Evolutionary conservation across 2,797 vertebrate species (phyloP).

Genomic region (Rachycentron canadum): DNA sequence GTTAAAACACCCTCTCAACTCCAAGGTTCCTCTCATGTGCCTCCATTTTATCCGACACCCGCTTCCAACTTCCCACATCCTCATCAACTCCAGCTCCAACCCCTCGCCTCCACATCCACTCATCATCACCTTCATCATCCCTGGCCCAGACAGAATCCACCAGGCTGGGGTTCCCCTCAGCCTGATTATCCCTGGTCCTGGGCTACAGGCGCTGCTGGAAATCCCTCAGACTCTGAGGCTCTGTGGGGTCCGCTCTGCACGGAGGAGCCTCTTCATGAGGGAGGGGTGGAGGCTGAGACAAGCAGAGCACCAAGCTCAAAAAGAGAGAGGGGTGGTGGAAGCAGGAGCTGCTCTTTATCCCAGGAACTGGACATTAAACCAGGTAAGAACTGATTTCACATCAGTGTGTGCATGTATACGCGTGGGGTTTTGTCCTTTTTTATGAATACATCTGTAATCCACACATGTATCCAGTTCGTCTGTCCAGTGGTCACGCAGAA

Average conservation of each 20-base stretch:
- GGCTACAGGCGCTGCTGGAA: slow-evolving; percentile 32
- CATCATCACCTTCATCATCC: slow-evolving; percentile 10
- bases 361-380: slow-evolving; percentile 81
- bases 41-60: slow-evolving; percentile 23
- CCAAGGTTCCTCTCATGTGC: slow-evolving; percentile 18
- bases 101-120: neutral
- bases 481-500: slow-evolving; percentile 57
- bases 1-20: slow-evolving; percentile 28
- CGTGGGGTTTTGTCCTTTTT: neutral
- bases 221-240: slow-evolving; percentile 21
- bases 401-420: neutral
- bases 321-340: slow-evolving; percentile 1
- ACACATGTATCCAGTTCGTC: slow-evolving; percentile 75
- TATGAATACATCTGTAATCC: neutral
- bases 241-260: slow-evolving; percentile 42
- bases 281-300: slow-evolving; percentile 12
- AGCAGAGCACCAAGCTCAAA: slow-evolving; percentile 24
- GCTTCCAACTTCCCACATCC: slow-evolving; percentile 25
- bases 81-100: slow-evolving; percentile 44
- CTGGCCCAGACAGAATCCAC: slow-evolving; percentile 38
- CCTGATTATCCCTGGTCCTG: slow-evolving; percentile 32
- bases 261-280: slow-evolving; percentile 42
- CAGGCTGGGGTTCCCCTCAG: slow-evolving; percentile 25
- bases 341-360: slow-evolving; percentile 39
- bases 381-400: slow-evolving; percentile 56